Evolutionary conservation across 2,888 invertebrate species (phyloP).

Genomic region (Cerceris ruficornis): DNA sequence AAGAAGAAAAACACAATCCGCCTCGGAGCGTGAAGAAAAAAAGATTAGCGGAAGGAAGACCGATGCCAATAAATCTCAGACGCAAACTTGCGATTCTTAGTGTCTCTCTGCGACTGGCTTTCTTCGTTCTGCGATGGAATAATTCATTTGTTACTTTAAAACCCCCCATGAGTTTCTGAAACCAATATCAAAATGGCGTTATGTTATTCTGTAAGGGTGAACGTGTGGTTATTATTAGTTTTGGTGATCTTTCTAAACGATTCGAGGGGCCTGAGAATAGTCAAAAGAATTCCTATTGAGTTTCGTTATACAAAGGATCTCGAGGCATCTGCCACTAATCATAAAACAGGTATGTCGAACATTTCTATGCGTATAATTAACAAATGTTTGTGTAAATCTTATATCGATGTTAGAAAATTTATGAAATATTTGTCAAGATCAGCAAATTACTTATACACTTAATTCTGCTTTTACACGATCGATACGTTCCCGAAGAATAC

Average conservation of each 20-base stretch:
- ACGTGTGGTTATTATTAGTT: slow-evolving; percentile 15
- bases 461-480: too few relatives aligned
- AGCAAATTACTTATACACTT: too few relatives aligned
- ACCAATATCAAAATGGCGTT: slow-evolving; percentile 17
- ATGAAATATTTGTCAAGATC: too few relatives aligned
- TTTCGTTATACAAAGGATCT: slow-evolving; percentile 68
- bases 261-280: slow-evolving; percentile 48
- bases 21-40: slow-evolving; percentile 29
- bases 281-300: slow-evolving; percentile 58
- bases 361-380: too few relatives aligned
- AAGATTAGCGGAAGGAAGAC: slow-evolving; percentile 11
- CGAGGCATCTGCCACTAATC: slow-evolving; percentile 66
- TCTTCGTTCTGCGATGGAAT: background rate
- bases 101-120: slow-evolving; percentile 5
- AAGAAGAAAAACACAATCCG: slow-evolving; percentile 33
- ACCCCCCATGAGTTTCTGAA: background rate
- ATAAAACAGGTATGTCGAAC: slow-evolving; percentile 32
- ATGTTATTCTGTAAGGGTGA: background rate
- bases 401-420: too few relatives aligned
- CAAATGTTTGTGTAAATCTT: too few relatives aligned
- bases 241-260: slow-evolving; percentile 2
- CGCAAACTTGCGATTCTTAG: slow-evolving; percentile 39
- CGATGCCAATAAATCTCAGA: slow-evolving; percentile 45
- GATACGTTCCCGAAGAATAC: too few relatives aligned
- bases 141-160: background rate